These are phyloP conservation scores for Cordilura impudica DNA, from an alignment of 2,888 invertebrate species.

Conservation along the genomic window DNA sequence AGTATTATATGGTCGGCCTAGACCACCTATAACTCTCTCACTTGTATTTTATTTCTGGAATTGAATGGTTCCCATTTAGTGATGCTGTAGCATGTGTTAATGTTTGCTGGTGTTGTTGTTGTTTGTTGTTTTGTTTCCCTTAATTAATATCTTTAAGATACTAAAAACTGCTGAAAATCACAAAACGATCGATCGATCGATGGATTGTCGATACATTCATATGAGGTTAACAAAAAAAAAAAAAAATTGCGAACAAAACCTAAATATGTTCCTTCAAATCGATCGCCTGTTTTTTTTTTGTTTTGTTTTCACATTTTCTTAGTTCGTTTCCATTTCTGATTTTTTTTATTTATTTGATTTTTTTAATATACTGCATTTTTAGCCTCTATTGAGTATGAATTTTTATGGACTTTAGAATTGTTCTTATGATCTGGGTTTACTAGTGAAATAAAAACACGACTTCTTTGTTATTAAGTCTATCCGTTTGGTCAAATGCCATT, in stretches of 20 bases:
- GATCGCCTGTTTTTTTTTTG: slow-evolving; percentile 18
- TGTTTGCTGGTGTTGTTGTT: slow-evolving; percentile 28
- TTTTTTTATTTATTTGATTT: slow-evolving; percentile 5
- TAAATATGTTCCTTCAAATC: slow-evolving; percentile 27
- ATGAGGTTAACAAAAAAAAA: slow-evolving; percentile 22
- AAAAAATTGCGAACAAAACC: slow-evolving; percentile 22
- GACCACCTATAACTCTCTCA: too few relatives aligned
- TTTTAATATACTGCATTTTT: slow-evolving; percentile 15
- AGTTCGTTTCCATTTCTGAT: slow-evolving; percentile 12
- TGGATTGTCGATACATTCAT: slow-evolving; percentile 37
- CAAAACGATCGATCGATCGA: slow-evolving; percentile 53
- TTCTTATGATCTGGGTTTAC: background rate
- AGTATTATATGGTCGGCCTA: too few relatives aligned
- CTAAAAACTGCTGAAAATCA: slow-evolving; percentile 60
- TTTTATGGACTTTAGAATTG: slow-evolving; percentile 9
- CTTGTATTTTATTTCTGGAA: too few relatives aligned
- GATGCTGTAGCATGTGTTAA: background rate
- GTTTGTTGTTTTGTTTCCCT: slow-evolving; percentile 51
- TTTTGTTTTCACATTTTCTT: background rate
- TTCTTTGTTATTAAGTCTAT: slow-evolving; percentile 4
- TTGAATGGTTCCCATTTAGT: background rate
- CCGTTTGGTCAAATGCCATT: background rate
- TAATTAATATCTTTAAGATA: slow-evolving; percentile 61
- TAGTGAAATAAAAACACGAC: background rate
- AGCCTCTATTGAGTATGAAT: background rate